phyloP scores from a whole-genome alignment of 2,888 invertebrate species.

The Eupithecia subumbrata region DNA sequence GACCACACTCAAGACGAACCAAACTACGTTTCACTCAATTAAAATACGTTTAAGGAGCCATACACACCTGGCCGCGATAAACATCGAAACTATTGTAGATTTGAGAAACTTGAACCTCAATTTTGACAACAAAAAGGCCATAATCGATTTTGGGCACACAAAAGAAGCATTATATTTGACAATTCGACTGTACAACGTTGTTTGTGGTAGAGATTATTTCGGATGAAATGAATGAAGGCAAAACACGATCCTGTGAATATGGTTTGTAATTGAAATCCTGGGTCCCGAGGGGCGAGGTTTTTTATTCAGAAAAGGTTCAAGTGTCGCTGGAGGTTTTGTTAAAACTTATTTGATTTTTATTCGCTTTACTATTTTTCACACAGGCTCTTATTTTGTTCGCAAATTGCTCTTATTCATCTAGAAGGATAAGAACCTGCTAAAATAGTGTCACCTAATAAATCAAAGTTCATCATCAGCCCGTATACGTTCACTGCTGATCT shows the following conservation, averaged over 20 bases:
- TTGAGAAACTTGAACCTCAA: constrained; percentile 81
- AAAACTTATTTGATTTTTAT: constrained; percentile 32
- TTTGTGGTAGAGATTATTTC: constrained; percentile 84
- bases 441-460: neutral
- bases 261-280: constrained; percentile 79
- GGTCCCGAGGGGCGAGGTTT: constrained; percentile 66
- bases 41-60: constrained; percentile 72
- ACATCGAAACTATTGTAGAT: constrained; percentile 81
- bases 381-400: neutral
- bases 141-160: constrained; percentile 82
- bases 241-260: constrained; percentile 80
- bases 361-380: neutral
- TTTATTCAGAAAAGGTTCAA: constrained; percentile 58
- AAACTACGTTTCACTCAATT: constrained; percentile 70
- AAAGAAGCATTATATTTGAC: constrained; percentile 81
- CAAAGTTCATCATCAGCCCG: too few species aligned
- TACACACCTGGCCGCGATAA: constrained; percentile 79
- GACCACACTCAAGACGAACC: constrained; percentile 36
- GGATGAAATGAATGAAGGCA: constrained; percentile 83
- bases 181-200: constrained; percentile 81
- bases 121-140: constrained; percentile 84
- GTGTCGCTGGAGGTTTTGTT: constrained; percentile 46
- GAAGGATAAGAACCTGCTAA: neutral
- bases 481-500: too few species aligned
- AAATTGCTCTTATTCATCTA: neutral